phyloP scores from a whole-genome alignment of 1,140 invertebrate species.

The Ceratoteleas bidentatus region DNA sequence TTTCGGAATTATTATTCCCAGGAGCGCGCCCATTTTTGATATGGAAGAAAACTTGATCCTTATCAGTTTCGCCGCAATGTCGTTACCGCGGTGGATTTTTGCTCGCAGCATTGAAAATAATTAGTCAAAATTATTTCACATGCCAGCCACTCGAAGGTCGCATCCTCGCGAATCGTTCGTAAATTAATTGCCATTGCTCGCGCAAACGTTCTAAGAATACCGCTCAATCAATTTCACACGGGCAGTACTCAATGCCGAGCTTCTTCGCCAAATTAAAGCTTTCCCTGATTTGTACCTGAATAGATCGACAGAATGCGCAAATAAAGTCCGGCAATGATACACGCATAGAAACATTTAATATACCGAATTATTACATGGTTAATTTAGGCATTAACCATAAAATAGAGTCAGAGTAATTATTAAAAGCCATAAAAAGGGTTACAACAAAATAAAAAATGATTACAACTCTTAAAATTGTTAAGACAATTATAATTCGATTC shows the following conservation, averaged over 20 bases:
- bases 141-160: neutral
- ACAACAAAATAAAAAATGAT: too few relatives aligned
- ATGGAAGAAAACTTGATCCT: neutral
- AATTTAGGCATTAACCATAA: too few relatives aligned
- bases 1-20: too few relatives aligned
- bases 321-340: too few relatives aligned
- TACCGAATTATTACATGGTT: too few relatives aligned
- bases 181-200: constrained; percentile 8
- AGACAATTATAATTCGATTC: too few relatives aligned
- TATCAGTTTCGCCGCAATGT: neutral
- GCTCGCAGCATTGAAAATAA: neutral
- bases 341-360: too few relatives aligned
- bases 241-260: constrained; percentile 8
- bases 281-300: too few relatives aligned
- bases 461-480: too few relatives aligned
- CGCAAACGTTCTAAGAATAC: constrained; percentile 4
- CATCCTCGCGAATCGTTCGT: constrained; percentile 5
- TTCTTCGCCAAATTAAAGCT: neutral
- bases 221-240: constrained; percentile 9
- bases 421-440: too few relatives aligned
- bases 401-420: too few relatives aligned
- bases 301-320: too few relatives aligned
- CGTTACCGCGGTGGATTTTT: neutral
- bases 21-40: neutral
- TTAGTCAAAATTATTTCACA: constrained; percentile 9